phyloP scores from a whole-genome alignment of 2,888 invertebrate genomes.

The Cotesia congregata region DNA sequence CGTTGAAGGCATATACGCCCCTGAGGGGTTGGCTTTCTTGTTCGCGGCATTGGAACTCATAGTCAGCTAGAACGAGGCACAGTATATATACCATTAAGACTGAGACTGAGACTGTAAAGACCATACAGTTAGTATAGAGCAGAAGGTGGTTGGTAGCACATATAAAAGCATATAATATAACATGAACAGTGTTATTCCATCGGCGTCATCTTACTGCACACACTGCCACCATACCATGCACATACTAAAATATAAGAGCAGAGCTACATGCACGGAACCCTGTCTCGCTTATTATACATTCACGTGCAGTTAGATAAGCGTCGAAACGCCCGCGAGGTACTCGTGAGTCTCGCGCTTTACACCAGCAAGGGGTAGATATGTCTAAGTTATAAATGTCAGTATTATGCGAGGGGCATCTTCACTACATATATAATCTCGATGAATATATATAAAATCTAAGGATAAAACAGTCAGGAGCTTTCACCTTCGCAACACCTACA shows the following conservation, averaged over 20 bases:
- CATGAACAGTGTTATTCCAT: background rate
- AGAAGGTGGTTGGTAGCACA: too few relatives aligned
- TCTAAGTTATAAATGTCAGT: constrained; percentile 69
- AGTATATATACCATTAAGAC: too few relatives aligned
- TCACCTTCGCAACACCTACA: constrained; percentile 55
- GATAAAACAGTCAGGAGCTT: constrained; percentile 44
- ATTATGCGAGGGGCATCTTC: constrained; percentile 61
- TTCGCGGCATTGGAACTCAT: background rate
- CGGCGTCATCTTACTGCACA: background rate
- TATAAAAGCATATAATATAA: background rate
- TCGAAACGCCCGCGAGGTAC: constrained; percentile 38
- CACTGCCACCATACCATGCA: background rate
- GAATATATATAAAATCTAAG: constrained; percentile 4
- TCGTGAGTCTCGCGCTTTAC: constrained; percentile 54
- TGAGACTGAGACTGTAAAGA: too few relatives aligned
- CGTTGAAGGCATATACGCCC: constrained; percentile 57
- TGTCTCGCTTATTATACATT: constrained; percentile 68
- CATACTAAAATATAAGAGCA: background rate
- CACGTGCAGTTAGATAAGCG: constrained; percentile 53
- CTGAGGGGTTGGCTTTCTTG: constrained; percentile 56
- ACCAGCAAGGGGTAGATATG: constrained; percentile 68
- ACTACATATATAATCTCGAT: background rate
- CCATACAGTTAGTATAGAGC: too few relatives aligned
- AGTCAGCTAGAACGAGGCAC: background rate
- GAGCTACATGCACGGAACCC: constrained; percentile 42